Conservation (phyloP, 2,113 vertebrate species). For the Aspidoscelis tigris region DNA sequence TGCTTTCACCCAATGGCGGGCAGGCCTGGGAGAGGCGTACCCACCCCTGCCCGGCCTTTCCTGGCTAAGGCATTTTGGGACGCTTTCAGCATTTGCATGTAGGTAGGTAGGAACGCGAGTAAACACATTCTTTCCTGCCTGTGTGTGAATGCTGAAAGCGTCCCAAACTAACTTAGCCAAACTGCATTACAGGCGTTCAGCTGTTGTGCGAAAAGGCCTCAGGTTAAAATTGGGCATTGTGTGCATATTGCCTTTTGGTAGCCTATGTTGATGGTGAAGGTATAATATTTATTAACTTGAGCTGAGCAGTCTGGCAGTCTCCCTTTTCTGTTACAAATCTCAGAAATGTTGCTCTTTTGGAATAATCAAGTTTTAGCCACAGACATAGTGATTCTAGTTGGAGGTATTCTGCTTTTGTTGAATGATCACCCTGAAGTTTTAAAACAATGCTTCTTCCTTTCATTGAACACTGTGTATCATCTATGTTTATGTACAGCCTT, state of each 20-base stretch:
- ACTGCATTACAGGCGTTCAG: no score
- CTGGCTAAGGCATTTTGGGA: no score
- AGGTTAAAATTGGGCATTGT: not conserved
- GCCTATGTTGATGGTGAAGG: not conserved
- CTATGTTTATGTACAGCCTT: not conserved
- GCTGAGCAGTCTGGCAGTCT: not conserved
- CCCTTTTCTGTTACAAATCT: not conserved
- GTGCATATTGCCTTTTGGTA: not conserved
- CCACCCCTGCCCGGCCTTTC: no score
- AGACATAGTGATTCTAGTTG: not conserved
- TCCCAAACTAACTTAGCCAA: no score
- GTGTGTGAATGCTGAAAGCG: no score
- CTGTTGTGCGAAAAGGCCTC: no score
- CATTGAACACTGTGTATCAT: not conserved
- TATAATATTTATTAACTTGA: not conserved
- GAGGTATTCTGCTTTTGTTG: not conserved
- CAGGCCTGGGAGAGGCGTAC: no score
- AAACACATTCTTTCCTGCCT: no score
- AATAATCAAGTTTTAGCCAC: not conserved
- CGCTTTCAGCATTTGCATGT: no score
- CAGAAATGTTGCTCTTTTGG: not conserved
- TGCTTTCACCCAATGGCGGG: no score
- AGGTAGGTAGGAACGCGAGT: no score
- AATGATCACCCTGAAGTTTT: not conserved
- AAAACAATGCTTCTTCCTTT: not conserved